phyloP scores from a whole-genome alignment of 1,140 invertebrate genomes.

The Monomorium pharaonis region DNA sequence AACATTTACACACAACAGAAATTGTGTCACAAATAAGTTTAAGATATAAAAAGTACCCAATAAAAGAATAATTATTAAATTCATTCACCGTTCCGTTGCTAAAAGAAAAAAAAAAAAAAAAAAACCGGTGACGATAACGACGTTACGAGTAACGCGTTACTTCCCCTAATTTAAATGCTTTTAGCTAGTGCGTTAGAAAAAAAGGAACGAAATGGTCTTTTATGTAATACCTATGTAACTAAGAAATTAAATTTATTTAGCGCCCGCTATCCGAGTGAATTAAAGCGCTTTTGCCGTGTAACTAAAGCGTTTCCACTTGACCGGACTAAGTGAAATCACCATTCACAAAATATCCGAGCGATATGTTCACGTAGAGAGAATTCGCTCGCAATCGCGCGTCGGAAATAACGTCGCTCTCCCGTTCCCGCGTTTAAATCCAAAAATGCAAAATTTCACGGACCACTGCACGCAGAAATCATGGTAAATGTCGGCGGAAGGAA shows the following conservation, averaged over 20 bases:
- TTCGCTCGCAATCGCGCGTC: constrained; percentile 49
- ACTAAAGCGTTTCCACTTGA: constrained; percentile 20
- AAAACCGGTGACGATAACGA: no score
- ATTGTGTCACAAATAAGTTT: no score
- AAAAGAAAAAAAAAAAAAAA: no score
- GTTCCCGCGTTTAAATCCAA: constrained; percentile 31
- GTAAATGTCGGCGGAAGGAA: constrained; percentile 29
- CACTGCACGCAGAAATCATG: constrained; percentile 43
- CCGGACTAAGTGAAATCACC: constrained; percentile 46
- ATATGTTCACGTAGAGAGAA: constrained; percentile 42
- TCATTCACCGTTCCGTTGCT: no score
- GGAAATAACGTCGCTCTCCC: constrained; percentile 43
- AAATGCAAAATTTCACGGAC: constrained; percentile 57
- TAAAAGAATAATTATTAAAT: no score
- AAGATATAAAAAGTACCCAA: no score
- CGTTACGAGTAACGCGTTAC: no score
- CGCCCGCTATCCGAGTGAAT: background rate
- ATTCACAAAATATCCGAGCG: constrained; percentile 34
- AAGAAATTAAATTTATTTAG: constrained; percentile 40
- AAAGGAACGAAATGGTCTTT: background rate
- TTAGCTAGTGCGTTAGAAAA: background rate
- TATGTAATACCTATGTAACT: background rate
- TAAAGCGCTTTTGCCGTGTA: background rate
- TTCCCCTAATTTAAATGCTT: no score
- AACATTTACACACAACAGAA: no score